Base-by-base conservation (phyloP, 92 coral and sea anemone genomes). In the Palythoa grandis region DNA sequence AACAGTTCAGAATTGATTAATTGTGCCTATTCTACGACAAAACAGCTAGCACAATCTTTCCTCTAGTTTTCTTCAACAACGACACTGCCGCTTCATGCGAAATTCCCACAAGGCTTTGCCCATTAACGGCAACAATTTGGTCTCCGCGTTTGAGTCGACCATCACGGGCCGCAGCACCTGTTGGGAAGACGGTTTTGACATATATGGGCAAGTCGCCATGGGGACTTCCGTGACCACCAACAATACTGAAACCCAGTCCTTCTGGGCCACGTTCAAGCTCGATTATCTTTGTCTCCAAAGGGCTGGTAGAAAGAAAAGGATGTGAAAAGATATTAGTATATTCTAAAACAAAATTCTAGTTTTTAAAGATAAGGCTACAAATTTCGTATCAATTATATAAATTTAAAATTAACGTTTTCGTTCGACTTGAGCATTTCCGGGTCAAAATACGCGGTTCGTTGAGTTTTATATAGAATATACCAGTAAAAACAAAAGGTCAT, bases 181-280 rank as follows among this genome's bases (percentile, higher is more conserved):
- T 95, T 48, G 98, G 95, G 97, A 97, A 97, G 91, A 97, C 99
- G 13, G 98, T 97, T 76, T 97, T 97, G 94, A 97, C 99, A 90
- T 97, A 97, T 88, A 97, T 97, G 43, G 99, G 99, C 86, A 97
- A 90, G 88, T 97, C 99, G 17, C 99, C 99, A 76, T 97, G 99
- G 23, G 99, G 99, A 88, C 99, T 97, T 14, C 98, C 99, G 68
- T 95, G 99, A 71, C 99, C 99, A 24, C 99, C 99, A 22, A 97
- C 99, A 78, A 96, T 96, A 89, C 99, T 96, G 67, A 96, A 96
- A 11, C 99, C 99, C 92, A 96, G 95, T 78, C 99, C 99, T 57
- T 96, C 99, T 4, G 99, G 99, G 29, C 99, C 99, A 39, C 99
- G 98, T 86, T 94, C 98, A 48, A 96, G 91, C 92, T 96, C 99